Evolutionary conservation across 2,113 vertebrate genomes (phyloP), one percentile per base, ranked within the genome.

Genomic region (Lampris incognitus): DNA sequence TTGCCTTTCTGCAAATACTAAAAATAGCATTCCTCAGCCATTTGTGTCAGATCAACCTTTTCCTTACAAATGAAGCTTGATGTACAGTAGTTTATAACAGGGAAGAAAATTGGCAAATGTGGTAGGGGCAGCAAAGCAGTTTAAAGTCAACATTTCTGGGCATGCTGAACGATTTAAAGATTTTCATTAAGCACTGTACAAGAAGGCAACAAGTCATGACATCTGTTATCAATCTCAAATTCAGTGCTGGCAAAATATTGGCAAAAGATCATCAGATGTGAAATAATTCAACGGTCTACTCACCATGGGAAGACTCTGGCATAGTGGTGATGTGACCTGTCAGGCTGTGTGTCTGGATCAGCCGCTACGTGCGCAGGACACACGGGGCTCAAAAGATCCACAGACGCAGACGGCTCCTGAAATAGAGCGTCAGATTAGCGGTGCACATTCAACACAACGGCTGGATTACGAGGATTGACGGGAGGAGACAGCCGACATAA

Each of bases 271-370:
- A 52, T 40, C 36, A 72, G 63, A 66, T 6, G 39, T 42, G 1
- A 66, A 41, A 59, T 39, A 46, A 46, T 46, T 7, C 7, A 5
- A 52, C 49, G 65, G 4, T 79, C 5, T 58, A 69, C 78, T 93
- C 95, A 98, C 96, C 96, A 92, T 94, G 60, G 68, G 89, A 95
- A 63, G 93, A 94, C 90, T 94, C 93, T 50, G 96, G 95, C 94
- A 98, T 96, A 91, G 91, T 94, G 91, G 94, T 58, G 63, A 84
- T 61, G 68, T 76, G 92, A 91, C 87, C 88, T 95, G 24, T 93
- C 92, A 94, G 91, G 93, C 94, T 94, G 92, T 46, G 92, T 83
- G 90, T 87, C 79, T 69, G 72, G 81, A 75, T 93, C 88, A 92
- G 89, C 86, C 90, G 79, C 76, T 73, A 85, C 84, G 87, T 88